phyloP scores from a whole-genome alignment of 2,797 vertebrate genomes.

The Parauchenoglanis punctatus region DNA sequence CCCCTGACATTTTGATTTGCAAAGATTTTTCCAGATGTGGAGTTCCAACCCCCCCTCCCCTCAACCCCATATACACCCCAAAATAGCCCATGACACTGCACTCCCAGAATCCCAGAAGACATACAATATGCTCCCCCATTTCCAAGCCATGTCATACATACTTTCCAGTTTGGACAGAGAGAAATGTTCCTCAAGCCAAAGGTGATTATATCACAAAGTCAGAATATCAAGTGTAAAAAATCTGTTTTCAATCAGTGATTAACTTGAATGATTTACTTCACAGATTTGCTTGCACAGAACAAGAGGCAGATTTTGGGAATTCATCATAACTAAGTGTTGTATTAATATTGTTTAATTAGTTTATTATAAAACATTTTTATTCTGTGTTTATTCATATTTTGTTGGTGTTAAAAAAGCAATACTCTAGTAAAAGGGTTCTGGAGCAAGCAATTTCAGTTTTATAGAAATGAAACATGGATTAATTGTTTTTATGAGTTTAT shows the following conservation, averaged over 20 bases:
- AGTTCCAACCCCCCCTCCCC: conserved; percentile 48
- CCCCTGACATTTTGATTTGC: conserved; percentile 63
- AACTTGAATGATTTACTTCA: conserved; percentile 60
- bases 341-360: conserved; percentile 50
- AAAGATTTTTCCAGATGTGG: conserved; percentile 68
- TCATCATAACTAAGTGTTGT: conserved; percentile 48
- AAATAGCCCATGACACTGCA: conserved; percentile 40
- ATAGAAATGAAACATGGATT: background rate
- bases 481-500: background rate
- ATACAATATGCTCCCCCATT: conserved; percentile 51
- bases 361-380: conserved; percentile 21
- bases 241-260: conserved; percentile 73
- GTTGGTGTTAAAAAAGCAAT: background rate
- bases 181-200: conserved; percentile 65
- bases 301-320: conserved; percentile 55
- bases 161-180: conserved; percentile 69
- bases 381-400: background rate
- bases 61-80: conserved; percentile 40
- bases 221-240: conserved; percentile 56
- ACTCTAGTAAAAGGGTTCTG: background rate
- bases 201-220: conserved; percentile 64
- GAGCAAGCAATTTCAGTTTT: background rate
- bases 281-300: conserved; percentile 56
- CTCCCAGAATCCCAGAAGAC: conserved; percentile 54
- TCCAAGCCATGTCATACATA: conserved; percentile 61